Evolutionary conservation across 1,140 invertebrate genomes (phyloP).

Genomic region (Latrodectus geometricus): DNA sequence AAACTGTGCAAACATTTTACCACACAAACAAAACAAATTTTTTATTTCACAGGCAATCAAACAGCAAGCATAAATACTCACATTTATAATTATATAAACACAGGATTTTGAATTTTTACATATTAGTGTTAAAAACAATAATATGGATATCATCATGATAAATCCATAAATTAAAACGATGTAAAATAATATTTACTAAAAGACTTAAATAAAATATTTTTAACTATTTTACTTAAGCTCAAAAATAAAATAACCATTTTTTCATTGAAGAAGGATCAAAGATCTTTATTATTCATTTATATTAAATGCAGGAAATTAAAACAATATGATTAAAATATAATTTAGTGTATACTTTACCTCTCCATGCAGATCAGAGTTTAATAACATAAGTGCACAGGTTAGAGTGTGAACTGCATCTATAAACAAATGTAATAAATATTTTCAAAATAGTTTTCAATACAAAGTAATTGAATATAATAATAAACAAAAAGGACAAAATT

Average conservation of each 20-base stretch:
- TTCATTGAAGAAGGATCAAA: not conserved
- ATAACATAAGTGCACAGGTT: slow-evolving; percentile 98
- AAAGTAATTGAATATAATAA: not conserved
- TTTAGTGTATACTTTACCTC: slow-evolving; percentile 65
- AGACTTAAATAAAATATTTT: not conserved
- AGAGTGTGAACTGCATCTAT: slow-evolving; percentile 97
- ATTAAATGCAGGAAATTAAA: not conserved
- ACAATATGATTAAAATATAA: not conserved
- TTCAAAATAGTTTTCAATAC: not conserved
- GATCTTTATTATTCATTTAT: not conserved
- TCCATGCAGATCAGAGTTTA: slow-evolving; percentile 98
- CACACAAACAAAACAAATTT: too few species aligned
- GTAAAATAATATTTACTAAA: not conserved
- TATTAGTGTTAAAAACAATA: too few species aligned
- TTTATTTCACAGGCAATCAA: too few species aligned
- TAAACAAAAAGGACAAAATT: not conserved
- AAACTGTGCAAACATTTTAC: too few species aligned
- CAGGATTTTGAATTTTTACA: too few species aligned
- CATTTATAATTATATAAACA: too few species aligned
- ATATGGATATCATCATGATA: too few species aligned
- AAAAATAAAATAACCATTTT: not conserved
- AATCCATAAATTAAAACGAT: not conserved
- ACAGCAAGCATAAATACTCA: too few species aligned
- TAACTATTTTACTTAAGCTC: not conserved
- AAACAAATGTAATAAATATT: slow-evolving; percentile 66